Base-by-base conservation (phyloP, 1,140 invertebrate species). In the Cotesia chilonis region DNA sequence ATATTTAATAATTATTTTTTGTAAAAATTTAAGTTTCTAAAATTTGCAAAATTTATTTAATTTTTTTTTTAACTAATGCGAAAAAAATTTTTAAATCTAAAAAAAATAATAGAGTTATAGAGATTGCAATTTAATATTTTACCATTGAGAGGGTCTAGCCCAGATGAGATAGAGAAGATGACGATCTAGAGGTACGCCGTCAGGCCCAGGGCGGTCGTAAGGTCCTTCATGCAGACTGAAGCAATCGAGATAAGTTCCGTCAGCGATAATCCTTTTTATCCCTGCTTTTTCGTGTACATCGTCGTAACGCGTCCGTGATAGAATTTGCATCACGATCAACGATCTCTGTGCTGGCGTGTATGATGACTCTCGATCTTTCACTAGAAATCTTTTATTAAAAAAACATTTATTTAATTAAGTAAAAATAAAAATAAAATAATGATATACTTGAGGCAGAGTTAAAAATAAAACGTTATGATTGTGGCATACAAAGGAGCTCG, bases 201-300 rank as follows among this genome's bases (percentile, higher is more conserved):
- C 90, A 4, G 89, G 82, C 28, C 89, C 87, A 4, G 93, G 90
- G 55, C 90, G 88, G 71, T 95, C 90, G 78, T 94, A 93, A 73
- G 91, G 90, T 0, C 95, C 95, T 84, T 98, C 97, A 83, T 99
- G 97, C 36, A 98, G 83, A 2, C 96, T 94, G 84, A 94, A 98
- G 76, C 95, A 96, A 14, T 94, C 95, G 17, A 91, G 76, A 77
- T 96, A 98, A 1, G 93, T 95, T 9, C 91, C 92, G 81, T 97
- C 95, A 74, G 94, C 94, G 0, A 99, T 82, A 51, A 99, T 88
- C 63, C 96, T 90, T 74, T 95, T 90, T 51, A 99, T 96, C n/a
- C 97, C 97, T 28, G 88, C 83, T 71, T 86, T 90, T 71, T 92
- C 90, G 68, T 92, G 92, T 10, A 89, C 91, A 41, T 93, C 92